phyloP scores from a whole-genome alignment of 2,113 vertebrate species.

The Labrus mixtus region DNA sequence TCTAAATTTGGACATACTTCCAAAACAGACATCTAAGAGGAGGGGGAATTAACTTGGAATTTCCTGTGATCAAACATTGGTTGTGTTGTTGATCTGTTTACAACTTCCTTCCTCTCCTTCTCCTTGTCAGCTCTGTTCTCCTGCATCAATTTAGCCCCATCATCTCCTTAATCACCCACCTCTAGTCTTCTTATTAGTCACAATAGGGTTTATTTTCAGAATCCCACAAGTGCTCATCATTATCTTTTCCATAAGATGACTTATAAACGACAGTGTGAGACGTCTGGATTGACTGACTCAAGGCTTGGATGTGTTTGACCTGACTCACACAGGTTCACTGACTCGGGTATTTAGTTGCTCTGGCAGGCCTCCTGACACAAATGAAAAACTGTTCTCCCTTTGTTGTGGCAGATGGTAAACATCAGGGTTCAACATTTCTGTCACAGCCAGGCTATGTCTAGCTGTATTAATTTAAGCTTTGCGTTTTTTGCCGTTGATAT shows the following conservation, averaged over 20 bases:
- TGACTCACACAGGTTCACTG: constrained; percentile 48
- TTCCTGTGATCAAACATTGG: constrained; percentile 68
- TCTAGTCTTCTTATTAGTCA: constrained; percentile 35
- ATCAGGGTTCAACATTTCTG: constrained; percentile 45
- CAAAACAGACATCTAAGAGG: neutral
- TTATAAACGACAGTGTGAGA: constrained; percentile 54
- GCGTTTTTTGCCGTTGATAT: constrained; percentile 42
- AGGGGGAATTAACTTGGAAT: constrained; percentile 63
- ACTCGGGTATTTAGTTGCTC: constrained; percentile 44
- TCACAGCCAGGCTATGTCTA: constrained; percentile 17
- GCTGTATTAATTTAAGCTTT: constrained; percentile 26
- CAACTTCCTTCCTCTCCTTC: no score
- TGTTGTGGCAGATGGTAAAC: constrained; percentile 55
- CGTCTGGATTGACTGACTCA: constrained; percentile 54
- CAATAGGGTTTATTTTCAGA: constrained; percentile 53
- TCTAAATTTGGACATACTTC: constrained; percentile 25
- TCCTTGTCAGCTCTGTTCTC: constrained; percentile 19
- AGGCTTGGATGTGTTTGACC: constrained; percentile 47
- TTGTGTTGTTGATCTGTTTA: constrained; percentile 30
- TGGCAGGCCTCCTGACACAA: constrained; percentile 6
- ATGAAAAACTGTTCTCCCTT: constrained; percentile 13
- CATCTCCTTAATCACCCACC: constrained; percentile 29
- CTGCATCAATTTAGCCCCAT: constrained; percentile 19
- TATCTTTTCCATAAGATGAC: constrained; percentile 60
- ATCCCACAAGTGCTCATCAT: constrained; percentile 57